These are phyloP conservation scores for Tenrec ecaudatus DNA, from an alignment of 2,113 vertebrate genomes.

Conservation along the genomic window DNA sequence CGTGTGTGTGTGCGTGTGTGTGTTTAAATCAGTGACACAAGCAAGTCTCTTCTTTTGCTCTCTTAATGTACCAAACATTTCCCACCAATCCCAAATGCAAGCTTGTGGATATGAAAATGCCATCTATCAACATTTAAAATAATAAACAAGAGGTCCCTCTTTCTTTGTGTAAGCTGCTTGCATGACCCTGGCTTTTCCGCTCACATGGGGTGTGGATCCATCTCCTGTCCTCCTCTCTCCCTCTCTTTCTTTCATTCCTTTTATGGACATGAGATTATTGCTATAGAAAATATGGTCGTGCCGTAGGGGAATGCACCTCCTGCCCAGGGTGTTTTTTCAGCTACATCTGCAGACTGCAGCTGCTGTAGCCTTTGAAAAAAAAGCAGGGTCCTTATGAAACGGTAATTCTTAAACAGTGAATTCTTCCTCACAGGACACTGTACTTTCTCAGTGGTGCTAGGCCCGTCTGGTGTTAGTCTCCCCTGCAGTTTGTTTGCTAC, in stretches of 20 bases:
- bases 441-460: conserved; percentile 46
- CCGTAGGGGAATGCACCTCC: conserved; percentile 74
- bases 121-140: conserved; percentile 70
- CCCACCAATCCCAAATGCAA: conserved; percentile 67
- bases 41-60: conserved; percentile 72
- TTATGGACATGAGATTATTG: conserved; percentile 70
- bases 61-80: neutral
- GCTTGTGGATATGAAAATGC: conserved; percentile 67
- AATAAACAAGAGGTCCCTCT: conserved; percentile 61
- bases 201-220: conserved; percentile 63
- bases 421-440: conserved; percentile 77
- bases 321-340: conserved; percentile 68
- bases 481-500: conserved; percentile 75
- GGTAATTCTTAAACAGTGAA: conserved; percentile 73
- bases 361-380: conserved; percentile 72
- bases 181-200: conserved; percentile 48
- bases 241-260: conserved; percentile 67
- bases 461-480: conserved; percentile 68
- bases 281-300: conserved; percentile 75
- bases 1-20: conserved; percentile 42
- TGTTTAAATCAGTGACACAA: conserved; percentile 79
- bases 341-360: conserved; percentile 81
- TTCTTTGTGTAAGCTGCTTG: conserved; percentile 63
- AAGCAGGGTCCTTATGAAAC: conserved; percentile 57
- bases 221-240: conserved; percentile 65